Evolutionary conservation across 53 echinoderm and acorn worm species (phyloP), one percentile per base, ranked within the genome.

Genomic region (Pentamera pediparva): DNA sequence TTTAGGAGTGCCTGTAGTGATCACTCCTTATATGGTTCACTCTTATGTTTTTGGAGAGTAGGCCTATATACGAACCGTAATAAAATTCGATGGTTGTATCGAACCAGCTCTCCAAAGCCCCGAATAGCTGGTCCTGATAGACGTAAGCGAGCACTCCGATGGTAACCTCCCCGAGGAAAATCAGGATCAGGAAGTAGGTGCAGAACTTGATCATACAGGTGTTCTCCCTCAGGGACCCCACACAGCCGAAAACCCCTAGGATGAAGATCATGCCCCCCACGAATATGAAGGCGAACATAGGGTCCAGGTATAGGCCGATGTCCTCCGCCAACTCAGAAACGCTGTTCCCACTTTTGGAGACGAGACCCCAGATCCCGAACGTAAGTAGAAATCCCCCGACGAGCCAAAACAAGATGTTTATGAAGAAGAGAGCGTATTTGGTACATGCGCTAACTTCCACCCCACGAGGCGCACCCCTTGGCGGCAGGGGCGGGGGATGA

Each of bases 191-290:
- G 43, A 84, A 75, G 61, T 84, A 74, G 5, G 84, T 72, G 59
- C 87, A 95, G 35, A 95, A 73, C 80, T 88, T 95, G 33, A 95
- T 72, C 41, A 95, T 53, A 24, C 82, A 95, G 0, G 96, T 95
- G 54, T 95, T 95, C 78, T 95, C 96, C 37, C 96, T 39, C 41
- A 95, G 71, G 2, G 96, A 85, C n/a, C 96, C 96, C 51, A 95
- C 88, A 48, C 86, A 87, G 17, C 96, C 96, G 32, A 82, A 81
- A 74, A 91, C 80, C 1, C 85, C 90, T 4, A 95, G 77, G 18
- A 85, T 43, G 65, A 95, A 95, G 69, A 95, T 87, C 28, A 85
- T 32, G 4, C 81, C 81, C 8, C 96, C 96, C 6, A 88, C 65
- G 61, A 95, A 79, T 64, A 95, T 85, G 83, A 95, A 88, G 26